Base-by-base conservation (phyloP, 1,140 invertebrate genomes). In the Hylaeus anthracinus region DNA sequence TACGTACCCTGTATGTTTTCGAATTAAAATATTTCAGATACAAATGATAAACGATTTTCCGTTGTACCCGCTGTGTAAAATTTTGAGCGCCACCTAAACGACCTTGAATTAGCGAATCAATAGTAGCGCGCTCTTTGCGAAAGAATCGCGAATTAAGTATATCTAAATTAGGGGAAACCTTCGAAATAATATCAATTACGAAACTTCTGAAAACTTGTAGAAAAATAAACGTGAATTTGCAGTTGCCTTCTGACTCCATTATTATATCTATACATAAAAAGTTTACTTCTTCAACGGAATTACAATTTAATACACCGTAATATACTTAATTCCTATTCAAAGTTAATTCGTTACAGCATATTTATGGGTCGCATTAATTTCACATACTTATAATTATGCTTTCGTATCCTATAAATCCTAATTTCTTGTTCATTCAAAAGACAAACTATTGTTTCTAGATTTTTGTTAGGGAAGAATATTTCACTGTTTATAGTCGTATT, bases 101-200 rank as follows among this genome's bases (percentile, higher is more conserved):
- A 14, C 51, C 61, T 41, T 56, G 77, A 55, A 73, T 73, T 79
- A 65, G 48, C 45, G 77, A 73, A 66, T 79, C 61, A 65, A 79
- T 79, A 79, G 55, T n/a, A 60, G 77, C 77, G 71, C 61, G 53
- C 51, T 10, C 77, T 79, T 73, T 79, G 56, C 2, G 8, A 37
- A 10, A 58, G 14, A 73, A 2, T 15, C 12, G 10, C 3, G 55
- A 60, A 73, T 73, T 56, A 65, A 66, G 15, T 58, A 56, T 58
- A 65, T 79, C 41, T 37, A 56, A 48, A 73, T 72, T 72, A 65
- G 26, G 77, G 70, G 39, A 72, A 79, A 48, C 10, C 14, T 72
- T 72, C 41, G 5, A 56, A 58, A 72, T 63, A 53, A 10, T 53
- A 53, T 63, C 53, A 77, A 77, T 74, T 14, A 61, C 1, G 2